Percentiles rank a stretch among this genome's conserved stretches.
Evolutionary conservation across 2,113 vertebrate genomes (phyloP).

Genomic region (Chunga burmeisteri): DNA sequence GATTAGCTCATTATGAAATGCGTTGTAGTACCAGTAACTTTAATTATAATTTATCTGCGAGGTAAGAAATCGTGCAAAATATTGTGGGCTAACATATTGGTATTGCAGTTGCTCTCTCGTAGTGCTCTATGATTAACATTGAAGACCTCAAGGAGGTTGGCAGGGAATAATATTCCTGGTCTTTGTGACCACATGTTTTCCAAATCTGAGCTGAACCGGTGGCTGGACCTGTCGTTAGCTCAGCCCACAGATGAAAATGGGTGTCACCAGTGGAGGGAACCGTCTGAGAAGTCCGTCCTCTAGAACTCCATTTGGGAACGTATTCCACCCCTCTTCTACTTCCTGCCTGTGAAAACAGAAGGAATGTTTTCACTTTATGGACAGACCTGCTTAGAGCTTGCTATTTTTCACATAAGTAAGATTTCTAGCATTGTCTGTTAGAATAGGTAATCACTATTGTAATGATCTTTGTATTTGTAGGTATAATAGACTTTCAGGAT

Average conservation of each 20-base stretch:
- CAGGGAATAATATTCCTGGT: background rate
- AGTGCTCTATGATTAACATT: background rate
- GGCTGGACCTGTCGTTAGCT: background rate
- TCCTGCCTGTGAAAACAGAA: background rate
- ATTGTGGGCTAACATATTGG: background rate
- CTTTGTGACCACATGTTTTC: background rate
- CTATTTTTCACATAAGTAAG: background rate
- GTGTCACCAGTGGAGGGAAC: background rate
- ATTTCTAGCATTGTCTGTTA: background rate
- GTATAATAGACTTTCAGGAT: background rate
- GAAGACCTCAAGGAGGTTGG: background rate
- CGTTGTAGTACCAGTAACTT: conserved; percentile 12
- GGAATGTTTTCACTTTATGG: background rate
- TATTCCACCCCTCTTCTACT: background rate
- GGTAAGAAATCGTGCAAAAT: background rate
- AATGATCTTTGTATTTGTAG: background rate
- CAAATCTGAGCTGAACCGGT: background rate
- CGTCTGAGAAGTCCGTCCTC: background rate
- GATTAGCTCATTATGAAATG: conserved; percentile 20
- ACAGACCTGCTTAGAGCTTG: background rate
- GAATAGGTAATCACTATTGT: background rate
- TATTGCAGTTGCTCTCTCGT: background rate
- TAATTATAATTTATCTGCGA: conserved; percentile 28
- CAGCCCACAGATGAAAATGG: background rate
- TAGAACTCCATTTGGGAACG: background rate